Evolutionary conservation across 2,888 invertebrate species (phyloP).

Genomic region (Anagyrus pseudococci): DNA sequence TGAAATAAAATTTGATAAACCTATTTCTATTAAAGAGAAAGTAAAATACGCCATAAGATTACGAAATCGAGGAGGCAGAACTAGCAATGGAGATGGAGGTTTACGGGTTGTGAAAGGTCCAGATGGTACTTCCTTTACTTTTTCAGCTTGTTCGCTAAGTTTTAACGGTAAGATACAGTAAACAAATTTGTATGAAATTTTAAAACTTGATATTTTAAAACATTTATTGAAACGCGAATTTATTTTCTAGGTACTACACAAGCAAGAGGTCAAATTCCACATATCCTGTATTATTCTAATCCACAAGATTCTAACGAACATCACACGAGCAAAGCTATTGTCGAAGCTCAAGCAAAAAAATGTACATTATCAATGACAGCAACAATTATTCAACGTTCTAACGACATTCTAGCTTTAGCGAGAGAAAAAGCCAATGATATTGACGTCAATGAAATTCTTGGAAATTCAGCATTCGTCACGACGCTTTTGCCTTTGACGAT

Average conservation of each 20-base stretch:
- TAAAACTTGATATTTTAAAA: conserved; percentile 3
- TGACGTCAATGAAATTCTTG: conserved; percentile 65
- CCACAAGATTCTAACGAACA: conserved; percentile 68
- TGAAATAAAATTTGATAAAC: conserved; percentile 89
- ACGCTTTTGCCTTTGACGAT: conserved; percentile 84
- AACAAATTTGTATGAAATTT: neutral
- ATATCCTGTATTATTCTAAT: conserved; percentile 86
- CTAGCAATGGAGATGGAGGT: conserved; percentile 94
- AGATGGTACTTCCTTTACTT: conserved; percentile 90
- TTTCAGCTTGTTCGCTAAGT: conserved; percentile 89
- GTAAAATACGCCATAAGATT: conserved; percentile 87
- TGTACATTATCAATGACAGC: conserved; percentile 79
- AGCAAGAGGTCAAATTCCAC: conserved; percentile 93
- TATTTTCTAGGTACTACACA: conserved; percentile 74
- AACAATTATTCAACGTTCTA: conserved; percentile 78
- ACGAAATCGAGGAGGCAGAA: conserved; percentile 89
- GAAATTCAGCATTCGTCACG: conserved; percentile 71
- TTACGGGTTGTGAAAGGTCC: conserved; percentile 87
- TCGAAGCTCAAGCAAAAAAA: conserved; percentile 71
- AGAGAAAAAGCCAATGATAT: conserved; percentile 74
- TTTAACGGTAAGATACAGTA: conserved; percentile 74
- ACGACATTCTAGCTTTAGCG: conserved; percentile 78
- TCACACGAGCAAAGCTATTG: conserved; percentile 66
- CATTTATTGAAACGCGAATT: conserved; percentile 19
- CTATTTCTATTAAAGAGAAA: conserved; percentile 87